These are phyloP conservation scores for Hoplias malabaricus DNA, from an alignment of 2,113 vertebrate genomes.

Conservation along the genomic window DNA sequence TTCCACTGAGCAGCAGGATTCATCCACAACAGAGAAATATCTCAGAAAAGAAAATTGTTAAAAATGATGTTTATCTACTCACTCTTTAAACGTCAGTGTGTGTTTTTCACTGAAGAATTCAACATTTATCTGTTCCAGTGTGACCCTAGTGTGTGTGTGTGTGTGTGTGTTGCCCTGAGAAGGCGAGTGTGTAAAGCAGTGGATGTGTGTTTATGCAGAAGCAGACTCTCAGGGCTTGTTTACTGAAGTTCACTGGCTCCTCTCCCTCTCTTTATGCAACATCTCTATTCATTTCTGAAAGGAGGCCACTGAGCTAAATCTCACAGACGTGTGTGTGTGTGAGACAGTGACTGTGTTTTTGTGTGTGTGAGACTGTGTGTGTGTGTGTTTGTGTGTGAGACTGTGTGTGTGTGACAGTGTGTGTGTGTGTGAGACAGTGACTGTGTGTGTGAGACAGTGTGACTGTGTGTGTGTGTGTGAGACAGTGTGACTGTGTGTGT, in stretches of 20 bases:
- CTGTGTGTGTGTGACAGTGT: too few relatives aligned
- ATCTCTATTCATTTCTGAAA: conserved; percentile 2
- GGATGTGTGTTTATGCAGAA: background rate
- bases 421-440: too few relatives aligned
- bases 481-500: too few relatives aligned
- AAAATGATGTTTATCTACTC: background rate
- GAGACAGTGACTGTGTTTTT: too few relatives aligned
- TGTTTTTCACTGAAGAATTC: too few relatives aligned
- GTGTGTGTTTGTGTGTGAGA: too few relatives aligned
- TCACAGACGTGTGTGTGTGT: too few relatives aligned
- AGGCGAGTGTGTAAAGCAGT: background rate
- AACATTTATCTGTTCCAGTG: too few relatives aligned
- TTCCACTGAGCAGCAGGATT: background rate
- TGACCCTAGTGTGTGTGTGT: too few relatives aligned
- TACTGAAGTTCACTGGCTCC: background rate
- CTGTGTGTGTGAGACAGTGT: too few relatives aligned
- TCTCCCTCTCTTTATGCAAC: background rate
- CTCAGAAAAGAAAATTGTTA: background rate
- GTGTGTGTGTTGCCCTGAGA: background rate
- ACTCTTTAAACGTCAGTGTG: background rate
- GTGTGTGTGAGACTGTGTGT: too few relatives aligned
- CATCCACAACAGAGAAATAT: background rate
- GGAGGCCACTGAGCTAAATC: background rate
- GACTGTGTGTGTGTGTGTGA: too few relatives aligned
- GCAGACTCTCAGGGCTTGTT: conserved; percentile 16